phyloP scores from a whole-genome alignment of 2,888 invertebrate species.

The Drosophila falleni region DNA sequence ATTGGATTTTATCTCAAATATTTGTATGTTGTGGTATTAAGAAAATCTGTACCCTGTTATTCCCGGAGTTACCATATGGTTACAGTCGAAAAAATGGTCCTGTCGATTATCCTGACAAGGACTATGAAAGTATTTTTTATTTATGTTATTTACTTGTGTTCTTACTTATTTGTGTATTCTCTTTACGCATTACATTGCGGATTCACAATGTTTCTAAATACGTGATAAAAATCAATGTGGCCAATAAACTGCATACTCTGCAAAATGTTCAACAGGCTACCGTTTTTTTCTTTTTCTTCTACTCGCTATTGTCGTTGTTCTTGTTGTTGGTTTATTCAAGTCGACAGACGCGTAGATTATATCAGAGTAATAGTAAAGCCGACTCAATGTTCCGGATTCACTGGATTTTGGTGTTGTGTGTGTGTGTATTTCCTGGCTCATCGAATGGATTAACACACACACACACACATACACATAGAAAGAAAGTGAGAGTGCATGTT shows the following conservation, averaged over 20 bases:
- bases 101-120: too few relatives aligned
- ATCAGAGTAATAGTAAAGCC: slow-evolving; percentile 62
- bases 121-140: too few relatives aligned
- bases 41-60: too few relatives aligned
- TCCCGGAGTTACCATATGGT: too few relatives aligned
- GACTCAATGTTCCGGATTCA: slow-evolving; percentile 54
- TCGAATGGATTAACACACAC: slow-evolving; percentile 54
- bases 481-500: neutral
- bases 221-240: slow-evolving; percentile 65
- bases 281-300: neutral
- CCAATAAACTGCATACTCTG: slow-evolving; percentile 37
- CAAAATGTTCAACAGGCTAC: slow-evolving; percentile 57
- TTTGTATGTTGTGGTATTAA: too few relatives aligned
- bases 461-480: neutral
- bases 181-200: slow-evolving; percentile 31
- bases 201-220: slow-evolving; percentile 12
- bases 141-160: neutral
- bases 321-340: slow-evolving; percentile 37
- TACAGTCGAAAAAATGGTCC: too few relatives aligned
- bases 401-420: slow-evolving; percentile 32
- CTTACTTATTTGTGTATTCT: slow-evolving; percentile 3
- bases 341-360: slow-evolving; percentile 54
- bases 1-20: too few relatives aligned
- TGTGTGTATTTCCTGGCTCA: slow-evolving; percentile 44
- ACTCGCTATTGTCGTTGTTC: slow-evolving; percentile 23